Percentiles rank a stretch among this genome's conserved stretches.
Evolutionary conservation across 2,113 vertebrate species (phyloP).

Genomic region (Zosterops hypoxanthus): DNA sequence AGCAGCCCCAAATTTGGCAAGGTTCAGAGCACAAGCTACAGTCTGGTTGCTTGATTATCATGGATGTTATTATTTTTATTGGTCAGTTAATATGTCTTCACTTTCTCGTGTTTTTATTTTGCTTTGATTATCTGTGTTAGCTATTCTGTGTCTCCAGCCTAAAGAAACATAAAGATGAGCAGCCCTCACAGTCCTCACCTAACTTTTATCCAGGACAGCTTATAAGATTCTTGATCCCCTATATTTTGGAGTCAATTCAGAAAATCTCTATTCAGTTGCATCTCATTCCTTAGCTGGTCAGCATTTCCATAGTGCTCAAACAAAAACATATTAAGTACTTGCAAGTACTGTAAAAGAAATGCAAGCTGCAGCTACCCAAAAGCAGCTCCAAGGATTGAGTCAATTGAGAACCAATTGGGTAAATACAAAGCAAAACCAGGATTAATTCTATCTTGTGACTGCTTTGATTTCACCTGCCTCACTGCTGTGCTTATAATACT

Average conservation of each 20-base stretch:
- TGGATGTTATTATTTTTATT: constrained; percentile 50
- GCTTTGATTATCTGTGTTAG: neutral
- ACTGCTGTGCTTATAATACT: neutral
- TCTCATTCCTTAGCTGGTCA: neutral
- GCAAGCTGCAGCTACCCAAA: neutral
- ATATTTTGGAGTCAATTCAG: neutral
- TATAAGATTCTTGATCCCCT: neutral
- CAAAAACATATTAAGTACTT: neutral
- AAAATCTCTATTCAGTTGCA: neutral
- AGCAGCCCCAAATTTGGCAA: constrained; percentile 56
- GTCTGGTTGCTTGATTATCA: constrained; percentile 1
- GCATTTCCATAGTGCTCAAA: neutral
- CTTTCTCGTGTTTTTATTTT: neutral
- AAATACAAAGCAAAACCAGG: neutral
- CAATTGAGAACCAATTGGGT: rapidly evolving
- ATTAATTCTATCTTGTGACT: neutral
- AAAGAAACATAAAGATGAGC: neutral
- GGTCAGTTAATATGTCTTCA: neutral
- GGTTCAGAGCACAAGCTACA: constrained; percentile 18
- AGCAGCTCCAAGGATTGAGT: neutral
- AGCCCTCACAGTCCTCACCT: neutral
- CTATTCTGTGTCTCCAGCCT: neutral
- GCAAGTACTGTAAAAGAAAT: neutral
- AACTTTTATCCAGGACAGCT: neutral
- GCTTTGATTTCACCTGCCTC: neutral